Evolutionary conservation across 2,113 vertebrate species (phyloP), one percentile per base, ranked within the genome.

Genomic region (Colistium nudipinnis): DNA sequence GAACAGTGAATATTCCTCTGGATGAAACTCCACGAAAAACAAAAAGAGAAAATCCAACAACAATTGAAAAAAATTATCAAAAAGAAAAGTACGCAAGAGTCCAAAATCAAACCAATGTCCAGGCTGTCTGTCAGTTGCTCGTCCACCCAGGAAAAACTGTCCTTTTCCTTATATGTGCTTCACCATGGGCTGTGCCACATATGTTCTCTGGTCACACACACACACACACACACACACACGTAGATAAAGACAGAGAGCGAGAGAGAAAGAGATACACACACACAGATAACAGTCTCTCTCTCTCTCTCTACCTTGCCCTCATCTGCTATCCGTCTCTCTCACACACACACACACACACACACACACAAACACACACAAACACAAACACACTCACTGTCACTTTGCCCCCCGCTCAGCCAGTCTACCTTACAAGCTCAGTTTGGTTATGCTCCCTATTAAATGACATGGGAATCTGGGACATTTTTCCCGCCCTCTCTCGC

Each of bases 381-480:
- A 20, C 75, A 73, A 71, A 74, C 81, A 51, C 51, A 66, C 67
- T 74, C 68, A 77, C 89, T 87, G 65, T 74, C 82, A 69, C 81
- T 36, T 67, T 82, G 77, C 78, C 84, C 55, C 66, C 80, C 70
- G 80, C 84, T 87, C 86, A 86, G 77, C 14, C 69, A 78, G 72
- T 76, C 25, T 61, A 87, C 86, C 83, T 87, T 74, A 88, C 70
- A 54, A 62, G 82, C 52, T 63, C 54, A 84, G 70, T 87, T 86
- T 83, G 87, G 69, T 88, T 90, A 80, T 76, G 48, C 84, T 90
- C 79, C 83, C 84, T 84, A 49, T 77, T 78, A 87, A 74, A 92
- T 87, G 78, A 73, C 89, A 74, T 90, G 70, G 90, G 76, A 83
- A 92, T 84, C 79, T 41, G 81, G 63, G 78, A 83, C 61, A 43